A percentile compares a stretch with the other conserved stretches of the same genome.
These are phyloP conservation scores for Babyrousa celebensis DNA, from an alignment of 2,797 vertebrate species.

Conservation along the genomic window DNA sequence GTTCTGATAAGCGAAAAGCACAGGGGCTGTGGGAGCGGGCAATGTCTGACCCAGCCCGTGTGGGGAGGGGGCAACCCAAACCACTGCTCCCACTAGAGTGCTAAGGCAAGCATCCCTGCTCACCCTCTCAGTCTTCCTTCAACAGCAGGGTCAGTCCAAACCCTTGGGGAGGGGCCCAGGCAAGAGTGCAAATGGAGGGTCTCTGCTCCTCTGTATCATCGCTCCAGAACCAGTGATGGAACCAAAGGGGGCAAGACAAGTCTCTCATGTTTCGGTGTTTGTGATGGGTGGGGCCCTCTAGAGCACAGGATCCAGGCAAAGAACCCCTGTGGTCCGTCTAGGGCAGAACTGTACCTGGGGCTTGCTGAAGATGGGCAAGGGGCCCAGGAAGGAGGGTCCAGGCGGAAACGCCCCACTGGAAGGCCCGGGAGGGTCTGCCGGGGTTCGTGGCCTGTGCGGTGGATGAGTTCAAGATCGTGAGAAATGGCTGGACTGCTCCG, in stretches of 20 bases:
- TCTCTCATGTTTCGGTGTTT: background rate
- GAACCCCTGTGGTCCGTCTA: background rate
- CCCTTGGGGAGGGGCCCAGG: background rate
- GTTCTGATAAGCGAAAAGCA: background rate
- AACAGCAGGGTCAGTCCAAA: background rate
- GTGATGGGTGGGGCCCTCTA: background rate
- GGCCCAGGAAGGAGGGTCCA: background rate
- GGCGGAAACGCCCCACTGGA: background rate
- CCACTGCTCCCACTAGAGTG: background rate
- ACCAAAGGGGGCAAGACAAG: background rate
- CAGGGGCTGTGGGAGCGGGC: background rate
- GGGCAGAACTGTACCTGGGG: slow-evolving; percentile 36
- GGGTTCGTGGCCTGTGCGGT: background rate
- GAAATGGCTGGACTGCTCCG: too few species aligned
- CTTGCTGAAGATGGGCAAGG: background rate
- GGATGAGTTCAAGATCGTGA: background rate
- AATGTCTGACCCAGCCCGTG: background rate
- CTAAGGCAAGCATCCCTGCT: background rate
- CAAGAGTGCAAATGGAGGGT: background rate
- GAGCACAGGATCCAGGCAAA: background rate
- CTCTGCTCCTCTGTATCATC: background rate
- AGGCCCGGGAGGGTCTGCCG: background rate
- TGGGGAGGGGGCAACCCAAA: background rate
- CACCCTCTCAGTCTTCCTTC: background rate
- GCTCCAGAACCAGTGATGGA: background rate